A percentile compares a stretch with the other conserved stretches of the same genome.
Evolutionary conservation across 1,140 invertebrate genomes (phyloP).

Genomic region (Papilio xuthus): DNA sequence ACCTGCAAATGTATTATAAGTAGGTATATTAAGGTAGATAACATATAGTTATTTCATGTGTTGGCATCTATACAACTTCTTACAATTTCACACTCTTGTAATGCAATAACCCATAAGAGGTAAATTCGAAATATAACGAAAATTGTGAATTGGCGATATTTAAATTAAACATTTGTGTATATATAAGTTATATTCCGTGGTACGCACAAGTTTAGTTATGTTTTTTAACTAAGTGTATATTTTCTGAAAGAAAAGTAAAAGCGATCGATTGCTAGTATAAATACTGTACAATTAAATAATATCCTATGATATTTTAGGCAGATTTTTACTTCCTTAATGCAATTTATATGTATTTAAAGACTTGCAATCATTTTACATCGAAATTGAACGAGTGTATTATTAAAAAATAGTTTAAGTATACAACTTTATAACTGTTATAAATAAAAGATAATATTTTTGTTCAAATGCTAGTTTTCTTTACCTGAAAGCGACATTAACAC

Average conservation of each 20-base stretch:
- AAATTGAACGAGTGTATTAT: not conserved
- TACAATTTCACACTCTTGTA: not conserved
- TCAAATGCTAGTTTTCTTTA: not conserved
- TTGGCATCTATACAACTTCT: not conserved
- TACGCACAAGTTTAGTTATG: not conserved
- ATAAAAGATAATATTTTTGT: constrained; percentile 24
- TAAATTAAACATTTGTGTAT: no score
- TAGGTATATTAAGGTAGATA: not conserved
- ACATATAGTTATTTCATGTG: not conserved
- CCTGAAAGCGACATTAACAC: not conserved
- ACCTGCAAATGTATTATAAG: not conserved
- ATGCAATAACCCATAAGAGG: not conserved
- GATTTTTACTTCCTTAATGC: not conserved
- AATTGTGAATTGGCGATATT: no score
- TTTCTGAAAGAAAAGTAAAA: not conserved
- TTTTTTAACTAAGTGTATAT: not conserved
- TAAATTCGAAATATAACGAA: no score
- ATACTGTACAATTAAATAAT: not conserved
- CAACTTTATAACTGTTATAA: constrained; percentile 27
- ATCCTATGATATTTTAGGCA: not conserved
- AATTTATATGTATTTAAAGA: not conserved
- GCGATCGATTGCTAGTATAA: no score
- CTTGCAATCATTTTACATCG: not conserved
- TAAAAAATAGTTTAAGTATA: constrained; percentile 11
- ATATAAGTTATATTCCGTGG: no score